Conservation (phyloP, 2,888 invertebrate species). For the Balanococcus diminutus region DNA sequence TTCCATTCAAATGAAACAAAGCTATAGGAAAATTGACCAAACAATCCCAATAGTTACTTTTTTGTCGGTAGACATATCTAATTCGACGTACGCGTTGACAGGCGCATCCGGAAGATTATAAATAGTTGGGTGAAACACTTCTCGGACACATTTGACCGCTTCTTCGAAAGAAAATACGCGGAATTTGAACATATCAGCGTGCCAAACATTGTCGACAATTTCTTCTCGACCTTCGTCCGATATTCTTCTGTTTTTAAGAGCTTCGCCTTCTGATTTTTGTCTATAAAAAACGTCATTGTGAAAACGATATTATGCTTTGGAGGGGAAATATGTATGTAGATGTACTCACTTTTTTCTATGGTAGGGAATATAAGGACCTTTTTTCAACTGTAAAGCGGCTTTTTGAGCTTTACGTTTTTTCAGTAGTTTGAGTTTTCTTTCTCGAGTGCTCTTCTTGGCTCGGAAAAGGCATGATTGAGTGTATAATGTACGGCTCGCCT, state of each 20-base stretch:
- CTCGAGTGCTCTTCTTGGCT: conserved; percentile 82
- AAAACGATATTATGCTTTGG: not conserved
- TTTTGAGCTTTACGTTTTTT: conserved; percentile 65
- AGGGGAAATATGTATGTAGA: not conserved
- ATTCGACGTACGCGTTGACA: conserved; percentile 74
- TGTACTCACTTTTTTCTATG: not conserved
- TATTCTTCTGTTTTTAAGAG: not conserved
- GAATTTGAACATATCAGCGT: conserved; percentile 66
- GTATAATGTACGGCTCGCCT: conserved; percentile 37
- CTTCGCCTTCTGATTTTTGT: not conserved
- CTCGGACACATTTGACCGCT: conserved; percentile 77
- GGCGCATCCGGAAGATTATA: conserved; percentile 77
- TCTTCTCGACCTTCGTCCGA: conserved; percentile 58
- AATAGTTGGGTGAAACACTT: conserved; percentile 82
- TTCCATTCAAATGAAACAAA: not conserved
- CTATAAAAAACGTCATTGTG: not conserved
- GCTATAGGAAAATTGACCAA: too few relatives aligned
- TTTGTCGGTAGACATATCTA: conserved; percentile 78
- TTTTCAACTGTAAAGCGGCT: not conserved
- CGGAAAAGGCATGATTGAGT: conserved; percentile 51
- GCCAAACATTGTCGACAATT: conserved; percentile 72
- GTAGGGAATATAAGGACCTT: not conserved
- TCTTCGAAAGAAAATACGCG: conserved; percentile 73
- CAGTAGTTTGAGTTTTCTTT: conserved; percentile 68
- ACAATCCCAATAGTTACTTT: conserved; percentile 62